Percentiles rank a stretch among this genome's conserved stretches.
These are phyloP conservation scores for Calephelis nemesis DNA, from an alignment of 1,140 invertebrate genomes.

Conservation along the genomic window DNA sequence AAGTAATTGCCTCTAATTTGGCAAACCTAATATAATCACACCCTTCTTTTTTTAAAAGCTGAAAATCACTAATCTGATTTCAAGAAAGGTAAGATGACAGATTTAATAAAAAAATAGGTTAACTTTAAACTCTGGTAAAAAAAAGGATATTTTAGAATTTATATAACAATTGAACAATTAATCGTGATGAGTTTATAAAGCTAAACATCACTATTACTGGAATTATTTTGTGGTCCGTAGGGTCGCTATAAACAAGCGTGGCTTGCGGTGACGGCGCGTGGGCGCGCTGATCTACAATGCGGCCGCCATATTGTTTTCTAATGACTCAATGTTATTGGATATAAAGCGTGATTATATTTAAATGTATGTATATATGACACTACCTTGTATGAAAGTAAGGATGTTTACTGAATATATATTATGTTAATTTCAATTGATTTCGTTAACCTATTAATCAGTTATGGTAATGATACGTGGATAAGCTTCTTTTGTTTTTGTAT, in stretches of 20 bases:
- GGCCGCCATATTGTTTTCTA: constrained; percentile 65
- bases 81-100: no score
- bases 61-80: no score
- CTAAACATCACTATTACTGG: constrained; percentile 48
- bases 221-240: constrained; percentile 58
- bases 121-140: no score
- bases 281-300: constrained; percentile 58
- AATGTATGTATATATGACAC: constrained; percentile 9
- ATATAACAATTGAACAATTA: not conserved
- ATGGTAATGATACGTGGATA: no score
- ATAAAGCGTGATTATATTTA: constrained; percentile 20
- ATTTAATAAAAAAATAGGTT: no score
- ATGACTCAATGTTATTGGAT: constrained; percentile 55
- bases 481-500: not conserved
- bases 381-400: not conserved
- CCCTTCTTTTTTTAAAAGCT: no score
- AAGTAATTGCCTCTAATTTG: no score
- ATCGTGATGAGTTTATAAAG: constrained; percentile 24
- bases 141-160: not conserved
- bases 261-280: constrained; percentile 60
- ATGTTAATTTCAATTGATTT: no score
- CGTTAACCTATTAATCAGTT: no score
- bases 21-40: no score
- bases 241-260: constrained; percentile 58
- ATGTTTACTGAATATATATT: no score